phyloP scores from a whole-genome alignment of 2,797 vertebrate genomes.

The Anas georgica region DNA sequence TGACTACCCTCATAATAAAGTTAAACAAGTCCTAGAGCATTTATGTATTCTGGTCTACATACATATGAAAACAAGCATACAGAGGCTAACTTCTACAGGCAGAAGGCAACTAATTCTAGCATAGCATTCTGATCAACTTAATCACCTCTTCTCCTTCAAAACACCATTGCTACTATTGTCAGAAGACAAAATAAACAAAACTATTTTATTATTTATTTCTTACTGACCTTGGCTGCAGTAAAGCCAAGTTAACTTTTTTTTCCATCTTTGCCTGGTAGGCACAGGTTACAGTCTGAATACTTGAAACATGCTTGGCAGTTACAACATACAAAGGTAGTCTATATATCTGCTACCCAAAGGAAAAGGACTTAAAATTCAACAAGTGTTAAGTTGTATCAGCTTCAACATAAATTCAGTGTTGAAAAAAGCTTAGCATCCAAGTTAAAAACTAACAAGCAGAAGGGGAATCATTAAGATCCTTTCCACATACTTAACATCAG shows the following conservation, averaged over 20 bases:
- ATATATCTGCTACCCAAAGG: neutral
- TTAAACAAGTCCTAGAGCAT: neutral
- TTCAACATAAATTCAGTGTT: neutral
- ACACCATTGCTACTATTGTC: neutral
- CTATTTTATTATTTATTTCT: neutral
- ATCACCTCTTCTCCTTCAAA: neutral
- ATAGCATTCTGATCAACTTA: neutral
- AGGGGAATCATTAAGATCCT: neutral
- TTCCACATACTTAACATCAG: neutral
- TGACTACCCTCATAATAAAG: neutral
- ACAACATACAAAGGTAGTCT: neutral
- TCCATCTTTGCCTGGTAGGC: no score
- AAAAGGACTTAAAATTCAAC: neutral
- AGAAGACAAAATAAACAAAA: neutral
- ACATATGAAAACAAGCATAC: neutral
- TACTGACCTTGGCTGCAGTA: neutral
- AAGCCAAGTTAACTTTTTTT: no score
- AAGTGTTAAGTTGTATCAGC: neutral
- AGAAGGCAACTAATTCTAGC: neutral
- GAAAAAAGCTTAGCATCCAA: neutral
- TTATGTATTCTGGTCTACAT: neutral
- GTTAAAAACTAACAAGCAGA: neutral
- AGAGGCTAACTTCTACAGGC: accelerated
- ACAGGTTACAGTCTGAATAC: no score
- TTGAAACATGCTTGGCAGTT: neutral